phyloP scores from a whole-genome alignment of 2,888 invertebrate genomes.

The Pterobdella sp. region DNA sequence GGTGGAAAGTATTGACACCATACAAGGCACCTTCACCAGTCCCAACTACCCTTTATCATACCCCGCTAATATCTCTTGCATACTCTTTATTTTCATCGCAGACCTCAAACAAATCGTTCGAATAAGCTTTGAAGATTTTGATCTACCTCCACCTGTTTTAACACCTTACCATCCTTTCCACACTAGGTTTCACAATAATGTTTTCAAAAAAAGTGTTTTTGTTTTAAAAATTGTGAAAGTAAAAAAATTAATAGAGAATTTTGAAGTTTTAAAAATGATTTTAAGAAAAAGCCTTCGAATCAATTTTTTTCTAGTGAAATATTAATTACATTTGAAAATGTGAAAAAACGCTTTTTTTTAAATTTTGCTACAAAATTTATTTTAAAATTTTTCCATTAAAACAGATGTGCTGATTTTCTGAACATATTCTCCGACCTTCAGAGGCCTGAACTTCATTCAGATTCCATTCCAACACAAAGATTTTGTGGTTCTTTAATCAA shows the following conservation, averaged over 20 bases:
- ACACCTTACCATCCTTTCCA: not conserved
- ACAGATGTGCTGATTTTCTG: slow-evolving; percentile 47
- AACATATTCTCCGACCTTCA: slow-evolving; percentile 46
- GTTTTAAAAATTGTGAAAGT: too few relatives aligned
- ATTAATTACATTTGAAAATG: too few relatives aligned
- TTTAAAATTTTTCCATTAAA: too few relatives aligned
- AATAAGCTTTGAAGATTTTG: slow-evolving; percentile 15
- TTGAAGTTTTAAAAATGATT: too few relatives aligned
- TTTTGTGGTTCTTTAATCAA: slow-evolving; percentile 42
- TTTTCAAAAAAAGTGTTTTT: too few relatives aligned
- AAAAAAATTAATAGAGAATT: too few relatives aligned
- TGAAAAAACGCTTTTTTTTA: too few relatives aligned
- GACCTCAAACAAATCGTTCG: slow-evolving; percentile 16
- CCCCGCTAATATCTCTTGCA: slow-evolving; percentile 16
- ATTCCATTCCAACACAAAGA: slow-evolving; percentile 41
- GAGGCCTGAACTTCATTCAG: slow-evolving; percentile 46
- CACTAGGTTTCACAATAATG: too few relatives aligned
- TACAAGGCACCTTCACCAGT: slow-evolving; percentile 15
- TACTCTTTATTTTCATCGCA: slow-evolving; percentile 27
- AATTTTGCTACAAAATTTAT: too few relatives aligned
- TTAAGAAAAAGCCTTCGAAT: too few relatives aligned
- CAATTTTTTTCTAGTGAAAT: too few relatives aligned
- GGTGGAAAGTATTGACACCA: slow-evolving; percentile 19
- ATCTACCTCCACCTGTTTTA: slow-evolving; percentile 1
- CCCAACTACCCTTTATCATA: slow-evolving; percentile 23